Evolutionary conservation across 37 sponge, comb jelly and placozoan species (phyloP).

Genomic region (Halisarca cf. caerulea): DNA sequence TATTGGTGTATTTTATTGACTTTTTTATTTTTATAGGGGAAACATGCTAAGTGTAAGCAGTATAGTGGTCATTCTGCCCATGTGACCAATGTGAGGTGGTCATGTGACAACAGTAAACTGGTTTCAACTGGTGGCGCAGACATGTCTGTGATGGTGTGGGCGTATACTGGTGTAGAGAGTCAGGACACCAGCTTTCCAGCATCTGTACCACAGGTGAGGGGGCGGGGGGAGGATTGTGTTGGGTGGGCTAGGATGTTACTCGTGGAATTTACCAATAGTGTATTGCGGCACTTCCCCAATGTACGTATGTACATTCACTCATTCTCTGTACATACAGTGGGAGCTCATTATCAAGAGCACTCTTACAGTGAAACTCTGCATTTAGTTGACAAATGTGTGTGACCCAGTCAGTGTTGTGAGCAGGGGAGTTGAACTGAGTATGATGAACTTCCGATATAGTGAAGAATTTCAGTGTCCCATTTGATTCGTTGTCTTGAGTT

Average conservation of each 20-base stretch:
- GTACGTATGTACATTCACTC: too few species aligned
- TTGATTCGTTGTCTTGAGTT: too few species aligned
- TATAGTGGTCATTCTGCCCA: slow-evolving; percentile 98
- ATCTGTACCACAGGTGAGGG: not conserved
- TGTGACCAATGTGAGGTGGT: slow-evolving; percentile 95
- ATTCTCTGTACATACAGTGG: too few species aligned
- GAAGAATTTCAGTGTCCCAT: too few species aligned
- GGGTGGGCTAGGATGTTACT: too few species aligned
- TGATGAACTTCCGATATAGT: too few species aligned
- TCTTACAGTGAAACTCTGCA: too few species aligned
- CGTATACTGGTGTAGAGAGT: slow-evolving; percentile 10
- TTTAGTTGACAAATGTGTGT: too few species aligned
- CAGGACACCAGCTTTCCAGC: not conserved
- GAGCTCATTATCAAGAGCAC: not conserved
- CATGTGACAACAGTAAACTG: slow-evolving; percentile 65
- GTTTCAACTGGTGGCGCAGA: slow-evolving; percentile 94
- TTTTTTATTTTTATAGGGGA: slow-evolving; percentile 46
- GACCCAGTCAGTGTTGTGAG: too few species aligned
- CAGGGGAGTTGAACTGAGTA: too few species aligned
- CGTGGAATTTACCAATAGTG: too few species aligned
- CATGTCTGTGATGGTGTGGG: slow-evolving; percentile 90
- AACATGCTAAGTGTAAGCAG: slow-evolving; percentile 92
- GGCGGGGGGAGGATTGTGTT: not conserved
- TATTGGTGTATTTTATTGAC: not conserved
- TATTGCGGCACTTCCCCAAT: too few species aligned